Evolutionary conservation across 2,797 vertebrate species (phyloP).

Genomic region (Nannoperca australis): DNA sequence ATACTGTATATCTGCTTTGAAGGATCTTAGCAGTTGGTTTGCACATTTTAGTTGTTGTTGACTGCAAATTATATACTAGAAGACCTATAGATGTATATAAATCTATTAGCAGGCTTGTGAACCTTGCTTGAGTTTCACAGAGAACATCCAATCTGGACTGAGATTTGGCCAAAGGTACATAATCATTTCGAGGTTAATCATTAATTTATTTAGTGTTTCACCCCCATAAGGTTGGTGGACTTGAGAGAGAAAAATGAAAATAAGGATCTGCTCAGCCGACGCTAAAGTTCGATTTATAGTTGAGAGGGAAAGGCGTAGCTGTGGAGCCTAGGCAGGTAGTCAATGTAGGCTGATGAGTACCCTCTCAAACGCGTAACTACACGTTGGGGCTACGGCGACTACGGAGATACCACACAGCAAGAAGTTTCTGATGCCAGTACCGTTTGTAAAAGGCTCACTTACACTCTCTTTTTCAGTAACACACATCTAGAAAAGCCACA

Average conservation of each 20-base stretch:
- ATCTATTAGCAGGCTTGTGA: background rate
- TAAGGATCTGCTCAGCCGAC: background rate
- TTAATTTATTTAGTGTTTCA: constrained; percentile 2
- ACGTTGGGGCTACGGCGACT: background rate
- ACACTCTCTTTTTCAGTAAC: too few species aligned
- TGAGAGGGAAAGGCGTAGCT: background rate
- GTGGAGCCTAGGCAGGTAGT: background rate
- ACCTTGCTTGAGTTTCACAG: background rate
- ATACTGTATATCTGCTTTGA: background rate
- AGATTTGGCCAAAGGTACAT: background rate
- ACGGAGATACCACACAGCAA: too few species aligned
- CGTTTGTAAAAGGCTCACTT: background rate
- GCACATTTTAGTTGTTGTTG: background rate
- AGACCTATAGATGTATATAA: too few species aligned
- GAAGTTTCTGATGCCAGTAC: background rate
- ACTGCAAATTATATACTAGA: too few species aligned
- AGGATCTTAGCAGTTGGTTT: background rate
- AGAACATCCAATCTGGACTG: background rate
- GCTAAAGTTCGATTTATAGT: background rate
- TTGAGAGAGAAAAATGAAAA: background rate
- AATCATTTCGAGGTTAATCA: constrained; percentile 3
- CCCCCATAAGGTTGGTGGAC: background rate
- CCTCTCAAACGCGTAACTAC: background rate
- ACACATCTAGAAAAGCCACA: background rate
- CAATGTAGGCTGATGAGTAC: background rate